Evolutionary conservation across 2,797 vertebrate genomes (phyloP).

Genomic region (Capromys pilorides): DNA sequence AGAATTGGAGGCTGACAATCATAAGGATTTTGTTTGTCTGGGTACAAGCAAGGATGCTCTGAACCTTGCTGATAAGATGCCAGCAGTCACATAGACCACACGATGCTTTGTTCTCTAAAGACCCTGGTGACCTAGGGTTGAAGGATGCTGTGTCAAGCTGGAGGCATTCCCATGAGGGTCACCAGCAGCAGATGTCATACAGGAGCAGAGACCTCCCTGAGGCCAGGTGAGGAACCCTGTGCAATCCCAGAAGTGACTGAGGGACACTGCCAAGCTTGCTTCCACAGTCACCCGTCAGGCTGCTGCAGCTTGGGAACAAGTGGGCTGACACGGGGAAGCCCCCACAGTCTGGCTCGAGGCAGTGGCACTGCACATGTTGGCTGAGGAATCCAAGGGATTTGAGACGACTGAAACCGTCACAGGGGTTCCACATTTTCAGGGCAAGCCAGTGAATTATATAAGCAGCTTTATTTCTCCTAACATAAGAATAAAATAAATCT

Average conservation of each 20-base stretch:
- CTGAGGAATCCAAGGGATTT: constrained; percentile 6
- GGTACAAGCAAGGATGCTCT: not conserved
- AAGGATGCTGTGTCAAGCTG: not conserved
- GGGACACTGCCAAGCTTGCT: not conserved
- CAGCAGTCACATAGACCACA: not conserved
- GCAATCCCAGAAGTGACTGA: not conserved
- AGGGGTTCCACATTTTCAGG: constrained; percentile 29
- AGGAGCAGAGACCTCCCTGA: not conserved
- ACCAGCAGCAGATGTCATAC: not conserved
- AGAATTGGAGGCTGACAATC: constrained; percentile 21
- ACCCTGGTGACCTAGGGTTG: not conserved
- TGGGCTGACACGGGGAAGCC: not conserved
- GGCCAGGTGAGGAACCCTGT: not conserved
- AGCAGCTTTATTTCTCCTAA: constrained; percentile 66
- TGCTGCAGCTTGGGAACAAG: not conserved
- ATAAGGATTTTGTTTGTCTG: not conserved
- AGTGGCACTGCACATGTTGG: not conserved
- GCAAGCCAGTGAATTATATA: constrained; percentile 60
- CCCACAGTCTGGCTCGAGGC: not conserved
- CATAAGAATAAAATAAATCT: constrained; percentile 62
- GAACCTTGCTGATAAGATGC: not conserved
- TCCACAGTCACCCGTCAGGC: not conserved
- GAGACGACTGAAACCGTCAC: not conserved
- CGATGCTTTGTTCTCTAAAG: not conserved
- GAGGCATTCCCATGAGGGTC: not conserved